Percentiles rank a stretch among this genome's conserved stretches.
phyloP scores from a whole-genome alignment of 2,113 vertebrate genomes.

The Mastomys coucha region DNA sequence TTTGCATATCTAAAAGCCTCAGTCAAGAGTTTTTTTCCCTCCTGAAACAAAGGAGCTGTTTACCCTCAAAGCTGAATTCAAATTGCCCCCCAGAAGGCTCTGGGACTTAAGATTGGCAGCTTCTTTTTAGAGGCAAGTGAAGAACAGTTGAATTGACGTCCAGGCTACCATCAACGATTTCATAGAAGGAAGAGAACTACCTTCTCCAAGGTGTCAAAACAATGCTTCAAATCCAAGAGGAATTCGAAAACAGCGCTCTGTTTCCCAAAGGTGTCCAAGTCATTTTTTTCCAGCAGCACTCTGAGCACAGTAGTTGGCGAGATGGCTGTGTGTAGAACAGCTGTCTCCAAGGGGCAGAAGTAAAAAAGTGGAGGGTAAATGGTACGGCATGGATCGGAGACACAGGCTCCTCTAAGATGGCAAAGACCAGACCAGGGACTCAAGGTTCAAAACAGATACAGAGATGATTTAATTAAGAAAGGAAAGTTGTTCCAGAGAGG shows the following conservation, averaged over 20 bases:
- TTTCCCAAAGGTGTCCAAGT: conserved; percentile 7
- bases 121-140: background rate
- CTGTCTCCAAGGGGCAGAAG: background rate
- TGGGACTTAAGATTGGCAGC: conserved; percentile 26
- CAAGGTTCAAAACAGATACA: background rate
- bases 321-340: background rate
- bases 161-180: background rate
- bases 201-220: conserved; percentile 54
- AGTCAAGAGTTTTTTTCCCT: conserved; percentile 30
- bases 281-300: background rate
- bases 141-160: background rate
- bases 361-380: background rate
- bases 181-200: conserved; percentile 37
- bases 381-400: background rate
- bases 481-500: background rate
- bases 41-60: no score
- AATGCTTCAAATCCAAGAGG: conserved; percentile 45
- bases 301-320: background rate
- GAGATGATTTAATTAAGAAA: background rate
- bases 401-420: background rate
- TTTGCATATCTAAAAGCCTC: conserved; percentile 62
- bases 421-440: background rate
- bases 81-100: background rate
- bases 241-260: conserved; percentile 1
- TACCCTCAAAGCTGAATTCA: no score